Evolutionary conservation across 2,113 vertebrate genomes (phyloP).

Genomic region (Lepidothrix coronata): DNA sequence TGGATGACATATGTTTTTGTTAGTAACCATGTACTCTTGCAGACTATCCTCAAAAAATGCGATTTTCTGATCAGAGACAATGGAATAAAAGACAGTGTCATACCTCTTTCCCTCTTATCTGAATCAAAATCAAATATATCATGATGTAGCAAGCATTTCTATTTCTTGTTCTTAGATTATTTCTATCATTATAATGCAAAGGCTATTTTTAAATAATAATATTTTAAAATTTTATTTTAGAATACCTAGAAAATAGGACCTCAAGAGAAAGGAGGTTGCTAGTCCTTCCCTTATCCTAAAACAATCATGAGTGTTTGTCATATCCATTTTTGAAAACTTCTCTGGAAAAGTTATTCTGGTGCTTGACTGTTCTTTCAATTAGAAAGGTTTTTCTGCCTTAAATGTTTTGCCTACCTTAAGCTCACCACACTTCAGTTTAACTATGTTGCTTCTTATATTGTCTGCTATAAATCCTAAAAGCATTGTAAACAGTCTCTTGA

Average conservation of each 20-base stretch:
- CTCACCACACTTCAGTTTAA: not conserved
- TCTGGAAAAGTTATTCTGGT: not conserved
- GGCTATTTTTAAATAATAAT: not conserved
- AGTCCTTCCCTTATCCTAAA: not conserved
- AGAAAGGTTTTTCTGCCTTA: not conserved
- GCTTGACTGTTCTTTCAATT: not conserved
- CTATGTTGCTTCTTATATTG: not conserved
- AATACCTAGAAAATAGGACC: not conserved
- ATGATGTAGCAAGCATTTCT: not conserved
- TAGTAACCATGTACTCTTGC: not conserved
- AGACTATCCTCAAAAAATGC: not conserved
- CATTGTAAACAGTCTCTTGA: not conserved
- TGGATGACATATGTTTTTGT: not conserved
- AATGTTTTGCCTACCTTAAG: not conserved
- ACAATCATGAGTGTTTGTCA: not conserved
- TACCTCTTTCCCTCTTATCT: not conserved
- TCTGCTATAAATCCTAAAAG: constrained; percentile 1
- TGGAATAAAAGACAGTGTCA: not conserved
- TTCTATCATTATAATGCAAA: not conserved
- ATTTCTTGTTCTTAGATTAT: not conserved
- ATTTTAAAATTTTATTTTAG: not conserved
- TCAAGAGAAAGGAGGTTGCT: not conserved
- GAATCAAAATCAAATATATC: not conserved
- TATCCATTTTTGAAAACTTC: not conserved
- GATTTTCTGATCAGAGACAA: not conserved